These are phyloP conservation scores for Hipposideros armiger DNA, from an alignment of 2,113 vertebrate species.

Conservation along the genomic window DNA sequence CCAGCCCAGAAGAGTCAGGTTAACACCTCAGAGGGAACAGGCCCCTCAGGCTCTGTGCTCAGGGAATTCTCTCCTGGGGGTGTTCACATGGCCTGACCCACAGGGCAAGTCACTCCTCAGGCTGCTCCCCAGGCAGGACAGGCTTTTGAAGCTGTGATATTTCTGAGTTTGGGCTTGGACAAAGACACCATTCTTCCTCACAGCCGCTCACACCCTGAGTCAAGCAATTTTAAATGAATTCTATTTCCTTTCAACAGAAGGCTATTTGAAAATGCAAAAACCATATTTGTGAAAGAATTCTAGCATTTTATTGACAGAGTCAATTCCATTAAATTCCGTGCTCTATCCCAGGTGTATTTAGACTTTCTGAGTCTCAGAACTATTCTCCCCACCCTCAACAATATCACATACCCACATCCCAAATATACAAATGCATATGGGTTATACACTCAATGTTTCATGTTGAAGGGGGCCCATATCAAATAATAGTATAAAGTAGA, in stretches of 20 bases:
- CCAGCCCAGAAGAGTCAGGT: neutral
- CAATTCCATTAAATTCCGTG: neutral
- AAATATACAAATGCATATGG: neutral
- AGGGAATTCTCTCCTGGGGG: neutral
- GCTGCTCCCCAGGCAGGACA: neutral
- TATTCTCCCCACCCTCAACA: neutral
- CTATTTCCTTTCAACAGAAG: constrained; percentile 66
- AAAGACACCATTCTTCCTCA: constrained; percentile 75
- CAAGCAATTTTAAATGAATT: constrained; percentile 64
- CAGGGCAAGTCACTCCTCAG: neutral
- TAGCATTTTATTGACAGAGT: neutral
- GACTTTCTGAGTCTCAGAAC: neutral
- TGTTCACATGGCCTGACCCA: neutral
- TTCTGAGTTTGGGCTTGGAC: constrained; percentile 65
- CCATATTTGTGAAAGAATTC: constrained; percentile 48
- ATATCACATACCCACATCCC: neutral
- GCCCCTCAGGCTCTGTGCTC: neutral
- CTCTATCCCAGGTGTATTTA: neutral
- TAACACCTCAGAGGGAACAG: neutral
- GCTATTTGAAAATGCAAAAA: constrained; percentile 57
- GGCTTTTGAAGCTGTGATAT: constrained; percentile 56
- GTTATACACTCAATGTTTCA: neutral
- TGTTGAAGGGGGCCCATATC: neutral
- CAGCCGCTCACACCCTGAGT: constrained; percentile 33
- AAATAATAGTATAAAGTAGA: constrained; percentile 2